Evolutionary conservation across 2,888 invertebrate species (phyloP), one percentile per base, ranked within the genome.

Genomic region (Helleia helle): DNA sequence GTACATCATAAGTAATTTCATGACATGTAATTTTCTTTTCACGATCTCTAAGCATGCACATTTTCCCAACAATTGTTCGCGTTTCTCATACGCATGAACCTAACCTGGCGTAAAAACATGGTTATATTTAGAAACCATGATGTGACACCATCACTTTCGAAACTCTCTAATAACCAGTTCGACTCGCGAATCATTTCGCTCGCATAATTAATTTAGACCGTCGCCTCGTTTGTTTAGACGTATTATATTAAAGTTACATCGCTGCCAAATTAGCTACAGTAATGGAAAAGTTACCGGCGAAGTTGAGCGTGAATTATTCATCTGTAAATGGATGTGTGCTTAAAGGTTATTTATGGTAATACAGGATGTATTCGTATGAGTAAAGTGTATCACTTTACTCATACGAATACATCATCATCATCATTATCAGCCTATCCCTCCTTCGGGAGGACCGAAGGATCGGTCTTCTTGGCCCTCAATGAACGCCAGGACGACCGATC

Each of bases 31-130:
- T n/a, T n/a, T n/a, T n/a, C n/a, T n/a, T n/a, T n/a, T n/a, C n/a
- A n/a, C 24, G 30, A n/a, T 30, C 24, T 25, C 24, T 22, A 34
- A 18, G 11, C 17, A 22, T 34, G 34, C 9, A 12, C 18, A 30
- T 31, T 9, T 22, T 34, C 34, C 12, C 22, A 7, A 34, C 22
- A 4, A 11, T 22, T 24, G 14, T 22, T 14, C 22, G 36, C 37
- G 12, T 41, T 41, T 26, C 46, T 38, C 46, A 42, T 40, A 22
- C 47, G 44, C 42, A 48, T 46, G 44, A 45, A 44, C 43, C 47
- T 50, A 52, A 51, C 56, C 48, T 51, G 41, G 46, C 52, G 50
- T 58, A 49, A 54, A 56, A 56, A 51, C 47, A 49, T 40, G 51
- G 48, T 52, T 49, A 48, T 49, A 47, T 46, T 42, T 36, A 47